Conservation (phyloP, 2,797 vertebrate genomes). For the Oophaga sylvatica region DNA sequence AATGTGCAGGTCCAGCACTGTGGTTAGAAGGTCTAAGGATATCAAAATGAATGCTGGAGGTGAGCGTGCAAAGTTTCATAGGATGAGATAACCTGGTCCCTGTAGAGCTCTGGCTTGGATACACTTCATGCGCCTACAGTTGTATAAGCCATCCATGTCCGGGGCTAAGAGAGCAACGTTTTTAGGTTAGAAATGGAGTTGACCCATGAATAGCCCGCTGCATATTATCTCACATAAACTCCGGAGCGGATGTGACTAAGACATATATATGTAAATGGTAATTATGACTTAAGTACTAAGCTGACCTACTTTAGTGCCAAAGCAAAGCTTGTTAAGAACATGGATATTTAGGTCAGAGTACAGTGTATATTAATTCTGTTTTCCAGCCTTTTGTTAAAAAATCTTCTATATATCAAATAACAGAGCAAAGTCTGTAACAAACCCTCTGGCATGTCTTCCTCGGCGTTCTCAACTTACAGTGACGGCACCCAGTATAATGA, state of each 20-base stretch:
- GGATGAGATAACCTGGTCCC: too few relatives aligned
- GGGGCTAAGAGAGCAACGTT: background rate
- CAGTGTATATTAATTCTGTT: background rate
- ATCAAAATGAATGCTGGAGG: background rate
- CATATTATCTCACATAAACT: background rate
- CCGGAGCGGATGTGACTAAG: background rate
- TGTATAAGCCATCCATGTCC: background rate
- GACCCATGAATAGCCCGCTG: background rate
- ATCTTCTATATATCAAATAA: background rate
- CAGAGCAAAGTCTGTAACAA: background rate
- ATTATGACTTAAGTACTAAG: background rate
- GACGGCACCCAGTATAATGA: background rate
- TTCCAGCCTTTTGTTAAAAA: background rate
- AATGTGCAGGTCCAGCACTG: too few relatives aligned
- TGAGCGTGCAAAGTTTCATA: background rate
- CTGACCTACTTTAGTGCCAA: background rate
- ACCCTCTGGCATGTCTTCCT: background rate
- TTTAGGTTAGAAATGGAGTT: background rate
- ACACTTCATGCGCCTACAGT: background rate
- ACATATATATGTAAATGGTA: background rate
- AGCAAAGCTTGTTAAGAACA: conserved; percentile 1
- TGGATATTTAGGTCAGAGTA: conserved; percentile 18
- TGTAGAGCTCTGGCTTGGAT: background rate
- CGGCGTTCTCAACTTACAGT: background rate
- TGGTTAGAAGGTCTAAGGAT: too few relatives aligned